Evolutionary conservation across 2,113 vertebrate genomes (phyloP), one percentile per base, ranked within the genome.

Genomic region (Anseranas semipalmata): DNA sequence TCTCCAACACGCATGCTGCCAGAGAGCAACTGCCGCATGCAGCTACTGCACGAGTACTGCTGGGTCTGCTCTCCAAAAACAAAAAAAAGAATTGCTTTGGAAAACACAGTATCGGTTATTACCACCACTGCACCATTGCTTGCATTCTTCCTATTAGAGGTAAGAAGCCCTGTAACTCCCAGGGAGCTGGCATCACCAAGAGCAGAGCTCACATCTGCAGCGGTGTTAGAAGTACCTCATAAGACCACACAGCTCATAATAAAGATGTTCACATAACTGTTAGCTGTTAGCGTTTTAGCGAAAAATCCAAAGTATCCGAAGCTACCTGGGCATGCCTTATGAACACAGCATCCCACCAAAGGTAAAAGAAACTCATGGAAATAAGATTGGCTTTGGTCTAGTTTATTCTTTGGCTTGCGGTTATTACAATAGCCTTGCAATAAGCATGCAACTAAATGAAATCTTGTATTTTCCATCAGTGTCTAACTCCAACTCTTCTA

Each of bases 191-290:
- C 7, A 24, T 5, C 20, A 24, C 32, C 39, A 7, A 3, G 12
- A 55, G 33, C 53, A 63, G 37, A 53, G 68, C 6, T 63, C 25
- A 59, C 28, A 8, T 1, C 10, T 1, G 6, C 12, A 41, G 75
- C 39, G 2, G 12, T 6, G 27, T 24, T 5, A 30, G 45, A 52
- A 37, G 45, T 0, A 55, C 19, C 33, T 17, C 6, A 5, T 41
- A 21, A 1, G 2, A 15, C 32, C 22, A 25, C 1, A 45, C 32
- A 9, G 1, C 33, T 24, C 10, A 1, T 12, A 16, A 5, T 0
- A 48, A 12, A 56, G 37, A 15, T 15, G 56, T 7, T 55, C 45
- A 43, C 2, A 0, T 6, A 46, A 59, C 21, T 66, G 65, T 33
- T 24, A 48, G 52, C 43, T 30, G 25, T 12, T 63, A n/a, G 5